phyloP scores from a whole-genome alignment of 2,113 vertebrate genomes.

The Penelope pileata region DNA sequence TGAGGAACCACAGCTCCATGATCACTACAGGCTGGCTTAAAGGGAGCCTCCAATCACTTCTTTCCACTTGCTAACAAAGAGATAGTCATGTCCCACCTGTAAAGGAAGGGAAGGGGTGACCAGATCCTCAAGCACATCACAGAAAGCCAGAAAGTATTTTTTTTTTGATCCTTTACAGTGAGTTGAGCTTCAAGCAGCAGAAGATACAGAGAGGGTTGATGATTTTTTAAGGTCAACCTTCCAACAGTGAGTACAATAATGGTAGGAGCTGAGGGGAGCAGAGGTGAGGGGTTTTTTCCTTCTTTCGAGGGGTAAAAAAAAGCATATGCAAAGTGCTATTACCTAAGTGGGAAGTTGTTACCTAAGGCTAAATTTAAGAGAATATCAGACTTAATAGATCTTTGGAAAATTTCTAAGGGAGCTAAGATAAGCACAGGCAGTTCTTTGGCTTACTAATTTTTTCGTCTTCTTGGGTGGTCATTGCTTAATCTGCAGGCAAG shows the following conservation, averaged over 20 bases:
- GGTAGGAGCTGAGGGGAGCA: not conserved
- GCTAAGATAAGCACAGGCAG: not conserved
- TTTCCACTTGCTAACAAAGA: not conserved
- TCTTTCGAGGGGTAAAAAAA: not conserved
- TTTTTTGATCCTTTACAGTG: no score
- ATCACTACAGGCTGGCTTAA: not conserved
- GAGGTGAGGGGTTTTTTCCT: not conserved
- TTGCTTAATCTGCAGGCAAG: not conserved
- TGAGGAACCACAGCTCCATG: not conserved
- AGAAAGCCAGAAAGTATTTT: no score
- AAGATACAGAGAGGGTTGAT: not conserved
- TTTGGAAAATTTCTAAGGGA: not conserved
- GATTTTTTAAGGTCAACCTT: not conserved
- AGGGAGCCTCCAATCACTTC: not conserved
- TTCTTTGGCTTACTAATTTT: conserved; percentile 1
- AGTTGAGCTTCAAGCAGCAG: not conserved
- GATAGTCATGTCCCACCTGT: no score
- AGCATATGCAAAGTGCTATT: not conserved
- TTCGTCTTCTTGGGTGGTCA: not conserved
- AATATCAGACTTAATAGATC: not conserved
- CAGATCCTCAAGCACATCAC: no score
- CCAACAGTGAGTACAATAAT: rapidly evolving
- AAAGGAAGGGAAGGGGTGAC: no score
- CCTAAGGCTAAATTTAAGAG: not conserved
- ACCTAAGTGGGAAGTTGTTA: not conserved